Conservation (phyloP, 2,113 vertebrate species). For the Nyctereutes procyonoides region DNA sequence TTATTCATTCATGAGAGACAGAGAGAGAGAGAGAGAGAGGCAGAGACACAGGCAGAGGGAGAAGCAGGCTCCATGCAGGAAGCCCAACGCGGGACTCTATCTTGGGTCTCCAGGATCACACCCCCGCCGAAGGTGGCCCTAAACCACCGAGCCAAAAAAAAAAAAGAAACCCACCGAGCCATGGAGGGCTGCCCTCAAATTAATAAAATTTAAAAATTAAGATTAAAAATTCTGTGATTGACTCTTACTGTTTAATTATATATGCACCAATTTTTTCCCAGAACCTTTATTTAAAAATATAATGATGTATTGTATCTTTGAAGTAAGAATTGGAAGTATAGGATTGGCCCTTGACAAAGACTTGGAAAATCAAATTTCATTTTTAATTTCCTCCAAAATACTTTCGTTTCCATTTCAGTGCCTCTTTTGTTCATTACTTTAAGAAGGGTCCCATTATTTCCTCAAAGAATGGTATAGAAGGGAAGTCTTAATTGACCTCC, state of each 20-base stretch:
- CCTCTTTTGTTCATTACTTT: conserved; percentile 31
- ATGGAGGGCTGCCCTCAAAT: neutral
- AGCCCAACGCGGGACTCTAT: too few species aligned
- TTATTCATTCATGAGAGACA: too few species aligned
- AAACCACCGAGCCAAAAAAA: too few species aligned
- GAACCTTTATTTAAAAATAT: neutral
- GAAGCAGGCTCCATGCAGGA: too few species aligned
- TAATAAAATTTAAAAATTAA: neutral
- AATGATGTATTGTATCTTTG: neutral
- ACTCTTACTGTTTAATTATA: neutral
- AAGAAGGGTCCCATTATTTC: neutral
- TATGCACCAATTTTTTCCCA: neutral
- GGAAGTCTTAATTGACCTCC: neutral
- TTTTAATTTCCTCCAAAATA: neutral
- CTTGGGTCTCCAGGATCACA: too few species aligned
- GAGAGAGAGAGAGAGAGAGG: too few species aligned
- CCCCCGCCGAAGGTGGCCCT: too few species aligned
- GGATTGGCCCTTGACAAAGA: conserved; percentile 4
- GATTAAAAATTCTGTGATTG: neutral
- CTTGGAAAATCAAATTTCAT: neutral
- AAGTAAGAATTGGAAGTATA: neutral
- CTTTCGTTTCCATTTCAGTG: neutral
- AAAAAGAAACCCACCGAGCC: too few species aligned
- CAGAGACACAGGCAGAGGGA: too few species aligned
- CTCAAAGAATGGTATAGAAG: neutral